Conservation (phyloP, 2,888 invertebrate species). For the Parapristionchus giblindavisi region DNA sequence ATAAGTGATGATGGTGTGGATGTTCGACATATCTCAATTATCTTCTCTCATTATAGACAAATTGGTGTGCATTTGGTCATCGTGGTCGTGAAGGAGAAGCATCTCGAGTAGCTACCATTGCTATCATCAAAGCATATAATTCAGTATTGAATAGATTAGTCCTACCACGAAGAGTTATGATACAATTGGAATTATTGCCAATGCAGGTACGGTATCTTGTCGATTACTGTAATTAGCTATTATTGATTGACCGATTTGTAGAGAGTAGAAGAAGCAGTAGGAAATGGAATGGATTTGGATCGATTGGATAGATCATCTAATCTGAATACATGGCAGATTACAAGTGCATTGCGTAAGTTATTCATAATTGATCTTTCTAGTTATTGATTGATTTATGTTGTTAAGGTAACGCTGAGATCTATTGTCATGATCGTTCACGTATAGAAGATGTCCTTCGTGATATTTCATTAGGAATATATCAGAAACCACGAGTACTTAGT, state of each 20-base stretch:
- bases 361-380: background rate
- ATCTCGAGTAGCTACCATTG: conserved; percentile 70
- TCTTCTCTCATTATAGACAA: background rate
- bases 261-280: conserved; percentile 24
- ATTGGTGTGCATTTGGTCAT: conserved; percentile 37
- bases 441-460: conserved; percentile 36
- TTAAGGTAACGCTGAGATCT: conserved; percentile 32
- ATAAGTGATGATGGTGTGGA: background rate
- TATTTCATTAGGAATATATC: conserved; percentile 14
- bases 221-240: background rate
- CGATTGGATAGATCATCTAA: conserved; percentile 7
- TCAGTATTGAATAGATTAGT: conserved; percentile 46
- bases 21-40: background rate
- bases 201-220: conserved; percentile 10
- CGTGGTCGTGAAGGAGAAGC: conserved; percentile 44
- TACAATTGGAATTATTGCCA: conserved; percentile 31
- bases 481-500: conserved; percentile 30
- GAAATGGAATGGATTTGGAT: conserved; percentile 6
- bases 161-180: background rate
- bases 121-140: conserved; percentile 58
- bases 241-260: background rate
- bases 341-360: conserved; percentile 10
- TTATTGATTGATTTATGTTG: background rate
- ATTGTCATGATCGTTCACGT: conserved; percentile 1
- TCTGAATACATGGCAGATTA: conserved; percentile 33